These are phyloP conservation scores for Lathronympha strigana DNA, from an alignment of 2,888 invertebrate genomes.

Conservation along the genomic window DNA sequence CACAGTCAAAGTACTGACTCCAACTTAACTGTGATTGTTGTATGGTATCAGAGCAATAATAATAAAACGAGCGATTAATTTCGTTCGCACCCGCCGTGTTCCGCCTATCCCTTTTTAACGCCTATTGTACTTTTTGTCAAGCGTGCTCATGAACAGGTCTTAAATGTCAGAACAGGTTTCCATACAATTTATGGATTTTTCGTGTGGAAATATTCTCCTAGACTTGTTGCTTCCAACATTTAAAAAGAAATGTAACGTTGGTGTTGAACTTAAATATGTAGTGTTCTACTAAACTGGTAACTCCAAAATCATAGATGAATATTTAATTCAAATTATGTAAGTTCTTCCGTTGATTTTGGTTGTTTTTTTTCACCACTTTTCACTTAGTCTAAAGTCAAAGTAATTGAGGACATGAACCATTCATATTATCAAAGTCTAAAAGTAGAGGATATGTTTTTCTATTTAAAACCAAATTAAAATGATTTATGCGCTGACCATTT, in stretches of 20 bases:
- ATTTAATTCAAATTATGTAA: too few species aligned
- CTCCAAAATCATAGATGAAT: too few species aligned
- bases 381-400: too few species aligned
- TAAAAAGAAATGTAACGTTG: background rate
- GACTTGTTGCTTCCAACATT: background rate
- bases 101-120: conserved; percentile 37
- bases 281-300: background rate
- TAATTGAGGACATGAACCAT: too few species aligned
- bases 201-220: background rate
- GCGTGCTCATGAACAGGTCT: conserved; percentile 20
- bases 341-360: too few species aligned
- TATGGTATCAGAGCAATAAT: conserved; percentile 54
- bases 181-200: background rate
- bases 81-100: conserved; percentile 44
- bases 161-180: conserved; percentile 17
- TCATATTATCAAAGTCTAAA: background rate
- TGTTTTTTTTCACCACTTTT: too few species aligned
- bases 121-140: conserved; percentile 35
- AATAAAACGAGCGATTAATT: conserved; percentile 79
- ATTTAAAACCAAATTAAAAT: background rate
- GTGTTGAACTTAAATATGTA: background rate
- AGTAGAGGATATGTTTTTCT: background rate
- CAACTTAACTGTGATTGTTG: conserved; percentile 1
- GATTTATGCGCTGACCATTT: background rate
- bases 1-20: background rate